Percentiles rank a stretch among this genome's conserved stretches.
phyloP scores from a whole-genome alignment of 2,113 vertebrate species.

The Megaceryle maxima region DNA sequence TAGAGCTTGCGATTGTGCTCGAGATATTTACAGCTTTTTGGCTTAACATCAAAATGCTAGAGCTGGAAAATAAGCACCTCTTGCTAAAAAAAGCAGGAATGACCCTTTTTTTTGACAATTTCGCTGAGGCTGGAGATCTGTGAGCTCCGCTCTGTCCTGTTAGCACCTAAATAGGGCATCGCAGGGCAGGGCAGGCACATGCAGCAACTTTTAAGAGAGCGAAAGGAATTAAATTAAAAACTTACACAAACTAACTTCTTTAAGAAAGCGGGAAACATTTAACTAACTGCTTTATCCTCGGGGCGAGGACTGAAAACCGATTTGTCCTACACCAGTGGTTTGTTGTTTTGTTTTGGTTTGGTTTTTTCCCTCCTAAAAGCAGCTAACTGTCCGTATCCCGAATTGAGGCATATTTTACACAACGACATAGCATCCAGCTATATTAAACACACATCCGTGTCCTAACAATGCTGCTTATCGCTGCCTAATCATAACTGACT shows the following conservation, averaged over 20 bases:
- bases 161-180: slow-evolving; percentile 33
- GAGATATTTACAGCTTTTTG: neutral
- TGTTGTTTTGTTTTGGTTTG: neutral
- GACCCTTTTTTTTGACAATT: slow-evolving; percentile 25
- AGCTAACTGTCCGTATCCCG: neutral
- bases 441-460: slow-evolving; percentile 15
- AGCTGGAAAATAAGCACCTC: slow-evolving; percentile 51
- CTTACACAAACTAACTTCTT: neutral
- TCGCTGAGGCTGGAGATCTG: neutral
- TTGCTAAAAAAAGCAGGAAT: slow-evolving; percentile 27
- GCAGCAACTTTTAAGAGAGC: slow-evolving; percentile 29
- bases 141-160: neutral
- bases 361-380: neutral
- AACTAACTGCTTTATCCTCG: neutral
- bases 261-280: slow-evolving; percentile 10
- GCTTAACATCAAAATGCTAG: slow-evolving; percentile 40
- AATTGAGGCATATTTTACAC: neutral
- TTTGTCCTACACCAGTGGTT: neutral
- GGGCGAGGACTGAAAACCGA: slow-evolving; percentile 17
- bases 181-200: slow-evolving; percentile 12
- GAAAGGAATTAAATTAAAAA: slow-evolving; percentile 37
- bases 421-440: neutral
- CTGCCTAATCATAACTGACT: slow-evolving; percentile 35
- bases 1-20: neutral
- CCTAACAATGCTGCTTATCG: slow-evolving; percentile 34